Percentiles rank a stretch among this genome's conserved stretches.
These are phyloP conservation scores for Tolmerus cingulatus DNA, from an alignment of 2,888 invertebrate genomes.

Conservation along the genomic window DNA sequence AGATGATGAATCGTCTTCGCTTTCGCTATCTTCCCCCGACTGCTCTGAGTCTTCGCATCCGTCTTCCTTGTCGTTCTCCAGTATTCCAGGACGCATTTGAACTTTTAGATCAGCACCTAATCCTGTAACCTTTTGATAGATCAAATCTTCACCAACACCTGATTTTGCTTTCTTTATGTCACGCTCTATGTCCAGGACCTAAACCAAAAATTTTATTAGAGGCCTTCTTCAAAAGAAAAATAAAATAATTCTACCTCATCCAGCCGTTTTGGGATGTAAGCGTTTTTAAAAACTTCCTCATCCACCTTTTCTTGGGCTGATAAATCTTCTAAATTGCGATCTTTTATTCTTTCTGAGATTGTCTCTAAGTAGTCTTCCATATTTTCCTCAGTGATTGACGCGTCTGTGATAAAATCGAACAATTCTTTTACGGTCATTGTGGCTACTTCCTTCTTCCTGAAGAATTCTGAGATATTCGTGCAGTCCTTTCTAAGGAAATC, in stretches of 20 bases:
- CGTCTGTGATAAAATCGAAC: constrained; percentile 96
- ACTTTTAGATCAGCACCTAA: constrained; percentile 81
- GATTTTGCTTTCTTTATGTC: constrained; percentile 24
- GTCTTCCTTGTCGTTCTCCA: constrained; percentile 62
- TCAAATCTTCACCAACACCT: constrained; percentile 71
- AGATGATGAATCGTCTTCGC: constrained; percentile 47
- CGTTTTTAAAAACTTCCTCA: constrained; percentile 91
- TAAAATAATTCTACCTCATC: constrained; percentile 73
- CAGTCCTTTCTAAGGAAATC: constrained; percentile 96
- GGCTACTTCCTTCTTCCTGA: constrained; percentile 87
- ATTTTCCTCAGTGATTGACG: constrained; percentile 80
- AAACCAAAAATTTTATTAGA: constrained; percentile 50
- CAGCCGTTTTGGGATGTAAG: constrained; percentile 91
- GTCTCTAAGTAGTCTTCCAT: constrained; percentile 82
- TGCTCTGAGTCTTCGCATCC: constrained; percentile 52
- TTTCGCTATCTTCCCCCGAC: constrained; percentile 46
- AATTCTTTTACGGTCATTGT: constrained; percentile 90
- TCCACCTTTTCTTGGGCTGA: constrained; percentile 81
- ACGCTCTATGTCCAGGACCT: constrained; percentile 81
- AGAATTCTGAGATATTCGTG: constrained; percentile 90
- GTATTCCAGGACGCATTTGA: constrained; percentile 73
- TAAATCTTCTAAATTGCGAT: constrained; percentile 70
- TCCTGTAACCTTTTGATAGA: constrained; percentile 88
- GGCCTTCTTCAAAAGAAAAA: not conserved
- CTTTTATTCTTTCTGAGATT: constrained; percentile 73